Percentiles rank a stretch among this genome's conserved stretches.
These are phyloP conservation scores for Mycalesis mineus DNA, from an alignment of 2,888 invertebrate species.

Conservation along the genomic window DNA sequence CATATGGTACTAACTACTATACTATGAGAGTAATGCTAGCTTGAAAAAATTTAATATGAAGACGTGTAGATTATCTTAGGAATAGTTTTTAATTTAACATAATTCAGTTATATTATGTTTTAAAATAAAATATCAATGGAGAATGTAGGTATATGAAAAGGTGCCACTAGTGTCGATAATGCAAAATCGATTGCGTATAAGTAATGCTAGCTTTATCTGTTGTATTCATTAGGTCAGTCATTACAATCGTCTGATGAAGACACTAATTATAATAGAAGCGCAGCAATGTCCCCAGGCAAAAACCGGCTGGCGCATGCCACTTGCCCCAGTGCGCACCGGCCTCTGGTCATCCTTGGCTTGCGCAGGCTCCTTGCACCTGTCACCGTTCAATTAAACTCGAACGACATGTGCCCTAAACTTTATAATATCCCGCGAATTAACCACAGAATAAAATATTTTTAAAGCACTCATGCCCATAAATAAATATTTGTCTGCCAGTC, in stretches of 20 bases:
- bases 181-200: no score
- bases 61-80: no score
- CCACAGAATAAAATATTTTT: slow-evolving; percentile 20
- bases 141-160: no score
- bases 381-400: slow-evolving; percentile 64
- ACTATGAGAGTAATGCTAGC: no score
- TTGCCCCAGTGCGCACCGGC: slow-evolving; percentile 56
- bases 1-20: no score
- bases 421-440: slow-evolving; percentile 34
- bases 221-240: slow-evolving; percentile 33
- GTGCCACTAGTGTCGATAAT: no score
- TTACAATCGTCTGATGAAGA: slow-evolving; percentile 60
- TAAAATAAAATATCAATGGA: no score
- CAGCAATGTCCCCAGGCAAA: slow-evolving; percentile 49
- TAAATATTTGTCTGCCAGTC: slow-evolving; percentile 45
- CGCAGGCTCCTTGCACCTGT: slow-evolving; percentile 61
- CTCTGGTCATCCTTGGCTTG: slow-evolving; percentile 67
- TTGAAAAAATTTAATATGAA: no score
- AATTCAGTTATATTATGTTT: no score
- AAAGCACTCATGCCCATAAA: slow-evolving; percentile 3
- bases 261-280: slow-evolving; percentile 64
- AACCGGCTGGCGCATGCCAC: slow-evolving; percentile 45
- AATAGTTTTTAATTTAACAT: no score
- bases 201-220: no score
- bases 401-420: slow-evolving; percentile 69